Conservation (phyloP, 1,140 invertebrate genomes). For the Drosophila kohkoa region DNA sequence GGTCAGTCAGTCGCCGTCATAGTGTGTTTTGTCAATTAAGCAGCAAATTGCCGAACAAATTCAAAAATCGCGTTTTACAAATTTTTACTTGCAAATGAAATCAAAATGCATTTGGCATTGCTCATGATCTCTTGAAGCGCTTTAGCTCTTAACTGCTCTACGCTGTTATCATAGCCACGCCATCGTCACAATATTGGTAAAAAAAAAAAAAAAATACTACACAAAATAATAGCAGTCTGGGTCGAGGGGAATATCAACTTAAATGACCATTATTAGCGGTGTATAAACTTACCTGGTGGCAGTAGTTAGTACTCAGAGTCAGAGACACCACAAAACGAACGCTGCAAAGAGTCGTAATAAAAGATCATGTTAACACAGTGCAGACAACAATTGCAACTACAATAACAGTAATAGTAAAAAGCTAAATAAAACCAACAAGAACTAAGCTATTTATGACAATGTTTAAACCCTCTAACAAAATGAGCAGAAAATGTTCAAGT, state of each 20-base stretch:
- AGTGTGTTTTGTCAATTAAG: conserved; percentile 82
- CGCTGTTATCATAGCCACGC: conserved; percentile 67
- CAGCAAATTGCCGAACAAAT: conserved; percentile 81
- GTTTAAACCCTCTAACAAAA: conserved; percentile 8
- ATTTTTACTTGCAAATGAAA: conserved; percentile 61
- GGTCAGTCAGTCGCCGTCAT: conserved; percentile 46
- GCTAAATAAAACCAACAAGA: conserved; percentile 1
- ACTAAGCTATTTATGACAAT: not conserved
- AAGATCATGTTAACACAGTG: conserved; percentile 80
- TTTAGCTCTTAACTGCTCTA: conserved; percentile 1
- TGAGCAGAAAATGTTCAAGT: not conserved
- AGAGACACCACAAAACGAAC: conserved; percentile 18
- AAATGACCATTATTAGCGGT: conserved; percentile 84
- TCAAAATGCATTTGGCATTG: conserved; percentile 43
- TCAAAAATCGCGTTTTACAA: conserved; percentile 78
- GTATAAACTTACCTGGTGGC: conserved; percentile 72
- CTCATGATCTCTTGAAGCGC: conserved; percentile 23
- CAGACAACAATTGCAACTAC: conserved; percentile 48
- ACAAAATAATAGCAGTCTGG: not conserved
- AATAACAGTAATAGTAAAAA: conserved; percentile 21
- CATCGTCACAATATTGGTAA: conserved; percentile 56
- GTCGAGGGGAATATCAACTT: conserved; percentile 54
- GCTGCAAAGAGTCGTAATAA: conserved; percentile 67
- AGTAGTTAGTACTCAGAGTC: conserved; percentile 24
- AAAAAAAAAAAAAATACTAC: conserved; percentile 7